Conservation (phyloP, 2,888 invertebrate species). For the Adineta ricciae region DNA sequence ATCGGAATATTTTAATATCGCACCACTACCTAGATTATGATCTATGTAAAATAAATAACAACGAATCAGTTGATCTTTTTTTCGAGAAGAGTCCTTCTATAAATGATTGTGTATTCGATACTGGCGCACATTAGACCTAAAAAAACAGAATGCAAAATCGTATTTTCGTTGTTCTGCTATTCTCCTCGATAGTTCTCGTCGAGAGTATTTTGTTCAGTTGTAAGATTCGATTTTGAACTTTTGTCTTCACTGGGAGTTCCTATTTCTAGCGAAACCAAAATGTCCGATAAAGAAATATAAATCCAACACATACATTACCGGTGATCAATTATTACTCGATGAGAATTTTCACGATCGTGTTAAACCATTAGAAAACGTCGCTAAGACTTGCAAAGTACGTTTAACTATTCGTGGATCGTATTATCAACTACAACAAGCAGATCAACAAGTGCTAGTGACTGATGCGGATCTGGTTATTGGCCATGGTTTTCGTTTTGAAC, state of each 20-base stretch:
- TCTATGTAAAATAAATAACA: not conserved
- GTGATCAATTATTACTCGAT: not conserved
- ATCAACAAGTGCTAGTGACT: not conserved
- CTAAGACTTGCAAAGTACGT: not conserved
- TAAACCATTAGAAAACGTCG: not conserved
- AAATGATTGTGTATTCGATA: too few relatives aligned
- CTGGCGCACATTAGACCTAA: too few relatives aligned
- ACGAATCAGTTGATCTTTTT: not conserved
- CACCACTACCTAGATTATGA: not conserved
- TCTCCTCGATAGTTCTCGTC: too few relatives aligned
- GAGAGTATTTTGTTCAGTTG: too few relatives aligned
- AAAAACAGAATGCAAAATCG: too few relatives aligned
- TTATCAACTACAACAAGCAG: not conserved
- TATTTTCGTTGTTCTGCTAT: too few relatives aligned
- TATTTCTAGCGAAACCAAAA: not conserved
- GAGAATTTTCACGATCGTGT: not conserved
- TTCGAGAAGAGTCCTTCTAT: too few relatives aligned
- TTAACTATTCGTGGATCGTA: not conserved
- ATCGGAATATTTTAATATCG: not conserved
- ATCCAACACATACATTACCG: not conserved
- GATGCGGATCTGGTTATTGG: not conserved
- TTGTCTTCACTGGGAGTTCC: too few relatives aligned
- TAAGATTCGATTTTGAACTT: too few relatives aligned
- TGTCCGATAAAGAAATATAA: conserved; percentile 5
- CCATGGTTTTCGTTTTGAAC: not conserved